Percentiles rank a stretch among this genome's conserved stretches.
Conservation (phyloP, 2,797 vertebrate species). For the Neosilurus hyrtlii region DNA sequence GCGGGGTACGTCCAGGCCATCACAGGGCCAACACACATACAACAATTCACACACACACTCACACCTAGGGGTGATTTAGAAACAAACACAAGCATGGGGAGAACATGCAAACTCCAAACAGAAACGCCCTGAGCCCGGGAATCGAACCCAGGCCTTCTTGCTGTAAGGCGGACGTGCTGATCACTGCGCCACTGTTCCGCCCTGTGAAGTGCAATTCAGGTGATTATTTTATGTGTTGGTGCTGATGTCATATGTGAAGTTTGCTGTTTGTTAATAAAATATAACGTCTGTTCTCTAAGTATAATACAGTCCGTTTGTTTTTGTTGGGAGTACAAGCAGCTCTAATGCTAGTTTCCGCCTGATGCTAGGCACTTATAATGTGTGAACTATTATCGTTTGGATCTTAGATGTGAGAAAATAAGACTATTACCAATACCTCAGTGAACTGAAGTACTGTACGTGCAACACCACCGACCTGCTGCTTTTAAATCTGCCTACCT, state of each 20-base stretch:
- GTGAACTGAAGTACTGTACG: not conserved
- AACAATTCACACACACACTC: too few relatives aligned
- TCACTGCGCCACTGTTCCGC: too few relatives aligned
- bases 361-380: not conserved
- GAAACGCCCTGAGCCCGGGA: too few relatives aligned
- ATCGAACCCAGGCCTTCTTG: too few relatives aligned
- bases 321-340: not conserved
- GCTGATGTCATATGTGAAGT: not conserved
- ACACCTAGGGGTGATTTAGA: too few relatives aligned
- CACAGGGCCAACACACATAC: too few relatives aligned
- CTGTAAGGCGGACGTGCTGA: too few relatives aligned
- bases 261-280: not conserved
- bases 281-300: not conserved
- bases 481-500: not conserved
- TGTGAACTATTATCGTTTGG: not conserved
- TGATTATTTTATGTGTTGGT: not conserved
- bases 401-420: not conserved
- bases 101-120: too few relatives aligned
- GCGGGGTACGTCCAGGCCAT: too few relatives aligned
- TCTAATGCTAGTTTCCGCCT: not conserved
- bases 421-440: not conserved
- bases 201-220: too few relatives aligned
- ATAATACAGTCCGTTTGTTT: not conserved
- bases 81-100: too few relatives aligned
- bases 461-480: not conserved